A percentile compares a stretch with the other conserved stretches of the same genome.
These are phyloP conservation scores for Dasypus novemcinctus DNA, from an alignment of 2,113 vertebrate genomes.

Conservation along the genomic window DNA sequence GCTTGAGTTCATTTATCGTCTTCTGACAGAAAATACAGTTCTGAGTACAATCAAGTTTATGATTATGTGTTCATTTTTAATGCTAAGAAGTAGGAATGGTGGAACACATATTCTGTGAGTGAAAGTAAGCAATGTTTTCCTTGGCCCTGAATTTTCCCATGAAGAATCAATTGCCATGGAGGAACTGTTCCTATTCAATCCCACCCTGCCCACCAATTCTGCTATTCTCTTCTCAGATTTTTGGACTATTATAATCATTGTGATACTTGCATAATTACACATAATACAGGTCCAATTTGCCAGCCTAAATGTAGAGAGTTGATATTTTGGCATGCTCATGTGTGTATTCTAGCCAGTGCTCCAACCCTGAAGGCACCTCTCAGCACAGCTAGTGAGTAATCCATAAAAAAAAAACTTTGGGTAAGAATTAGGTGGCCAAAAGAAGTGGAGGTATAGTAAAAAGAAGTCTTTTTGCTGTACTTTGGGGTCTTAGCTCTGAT, in stretches of 20 bases:
- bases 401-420: neutral
- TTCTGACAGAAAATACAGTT: neutral
- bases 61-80: neutral
- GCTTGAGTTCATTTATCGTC: neutral
- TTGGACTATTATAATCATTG: conserved; percentile 23
- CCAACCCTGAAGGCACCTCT: neutral
- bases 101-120: neutral
- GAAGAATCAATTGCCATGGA: neutral
- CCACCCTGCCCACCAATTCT: neutral
- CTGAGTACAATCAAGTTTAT: neutral
- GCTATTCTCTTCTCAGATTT: neutral
- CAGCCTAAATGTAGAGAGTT: conserved; percentile 35
- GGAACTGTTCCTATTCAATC: neutral
- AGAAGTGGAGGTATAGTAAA: neutral
- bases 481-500: neutral
- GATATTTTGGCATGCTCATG: conserved; percentile 2
- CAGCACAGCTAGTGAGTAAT: conserved; percentile 1
- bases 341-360: neutral
- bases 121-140: neutral
- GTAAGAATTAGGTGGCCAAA: neutral
- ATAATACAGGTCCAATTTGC: conserved; percentile 1
- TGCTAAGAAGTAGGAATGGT: neutral
- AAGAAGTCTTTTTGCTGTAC: too few species aligned
- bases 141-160: neutral
- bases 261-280: conserved; percentile 42